Conservation (phyloP, 2,888 invertebrate species). For the Leptopilina drosophilae region DNA sequence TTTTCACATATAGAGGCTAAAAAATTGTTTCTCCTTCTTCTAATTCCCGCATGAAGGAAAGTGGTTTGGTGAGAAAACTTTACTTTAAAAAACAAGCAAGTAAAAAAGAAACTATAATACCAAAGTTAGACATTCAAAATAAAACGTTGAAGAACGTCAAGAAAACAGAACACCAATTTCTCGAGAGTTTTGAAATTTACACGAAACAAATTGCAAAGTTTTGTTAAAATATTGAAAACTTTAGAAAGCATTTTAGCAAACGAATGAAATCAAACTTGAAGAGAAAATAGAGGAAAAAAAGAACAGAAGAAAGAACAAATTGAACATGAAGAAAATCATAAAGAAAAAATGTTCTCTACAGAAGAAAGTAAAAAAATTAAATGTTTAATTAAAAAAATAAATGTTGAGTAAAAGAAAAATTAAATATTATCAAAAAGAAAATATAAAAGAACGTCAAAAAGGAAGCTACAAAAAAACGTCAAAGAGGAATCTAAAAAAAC, state of each 20-base stretch:
- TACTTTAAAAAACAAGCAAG: neutral
- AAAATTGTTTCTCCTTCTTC: too few species aligned
- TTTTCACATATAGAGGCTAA: too few species aligned
- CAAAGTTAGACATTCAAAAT: neutral
- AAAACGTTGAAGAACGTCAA: neutral
- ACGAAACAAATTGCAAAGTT: neutral
- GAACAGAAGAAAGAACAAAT: neutral
- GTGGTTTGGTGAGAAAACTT: neutral
- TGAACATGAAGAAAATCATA: too few species aligned
- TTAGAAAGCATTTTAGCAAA: neutral
- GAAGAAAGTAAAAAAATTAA: too few species aligned
- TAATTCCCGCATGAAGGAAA: too few species aligned
- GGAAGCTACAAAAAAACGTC: too few species aligned
- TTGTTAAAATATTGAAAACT: neutral
- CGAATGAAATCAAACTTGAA: neutral
- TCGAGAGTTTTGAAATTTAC: neutral
- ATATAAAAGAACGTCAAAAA: too few species aligned
- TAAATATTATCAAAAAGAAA: too few species aligned
- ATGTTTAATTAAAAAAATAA: too few species aligned
- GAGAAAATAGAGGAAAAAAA: neutral
- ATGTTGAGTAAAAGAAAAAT: too few species aligned
- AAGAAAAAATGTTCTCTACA: too few species aligned
- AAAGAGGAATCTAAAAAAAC: too few species aligned
- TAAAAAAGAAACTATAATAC: neutral
- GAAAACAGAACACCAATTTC: neutral